Percentiles rank a stretch among this genome's conserved stretches.
phyloP scores from a whole-genome alignment of 2,113 vertebrate species.

The Eulemur macaco region DNA sequence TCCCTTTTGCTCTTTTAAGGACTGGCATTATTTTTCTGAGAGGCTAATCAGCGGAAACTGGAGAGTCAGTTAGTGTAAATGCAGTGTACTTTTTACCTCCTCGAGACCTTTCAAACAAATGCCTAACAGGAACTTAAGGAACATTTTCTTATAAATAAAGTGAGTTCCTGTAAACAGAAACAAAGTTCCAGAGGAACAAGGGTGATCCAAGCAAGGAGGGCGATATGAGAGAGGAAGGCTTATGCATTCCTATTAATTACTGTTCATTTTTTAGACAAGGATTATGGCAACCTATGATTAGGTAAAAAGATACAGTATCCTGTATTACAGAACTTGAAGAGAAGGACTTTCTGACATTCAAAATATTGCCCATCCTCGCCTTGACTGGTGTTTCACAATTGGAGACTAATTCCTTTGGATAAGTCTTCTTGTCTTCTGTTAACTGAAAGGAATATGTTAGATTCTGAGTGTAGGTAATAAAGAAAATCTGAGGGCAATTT shows the following conservation, averaged over 20 bases:
- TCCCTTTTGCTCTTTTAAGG: conserved; percentile 3
- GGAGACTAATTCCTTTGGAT: neutral
- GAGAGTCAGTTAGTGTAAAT: neutral
- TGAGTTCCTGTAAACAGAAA: neutral
- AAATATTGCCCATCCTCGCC: neutral
- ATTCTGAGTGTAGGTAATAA: neutral
- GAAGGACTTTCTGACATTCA: neutral
- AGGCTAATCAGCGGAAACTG: conserved; percentile 48
- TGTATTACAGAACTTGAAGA: neutral
- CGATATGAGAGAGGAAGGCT: neutral
- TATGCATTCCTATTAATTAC: neutral
- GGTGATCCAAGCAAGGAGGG: neutral
- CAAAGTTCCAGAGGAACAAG: neutral
- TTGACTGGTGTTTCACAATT: neutral
- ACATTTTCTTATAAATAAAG: conserved; percentile 19
- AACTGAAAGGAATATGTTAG: neutral
- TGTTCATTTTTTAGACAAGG: neutral
- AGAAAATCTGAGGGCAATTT: neutral
- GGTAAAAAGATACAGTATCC: neutral
- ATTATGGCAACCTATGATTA: neutral
- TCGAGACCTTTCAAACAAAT: neutral
- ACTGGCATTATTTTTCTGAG: conserved; percentile 11
- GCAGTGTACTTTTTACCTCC: neutral
- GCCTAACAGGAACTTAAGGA: neutral
- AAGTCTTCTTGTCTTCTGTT: neutral